Percentiles rank a stretch among this genome's conserved stretches.
These are phyloP conservation scores for Pachypanchax playfairii DNA, from an alignment of 2,113 vertebrate species.

Conservation along the genomic window DNA sequence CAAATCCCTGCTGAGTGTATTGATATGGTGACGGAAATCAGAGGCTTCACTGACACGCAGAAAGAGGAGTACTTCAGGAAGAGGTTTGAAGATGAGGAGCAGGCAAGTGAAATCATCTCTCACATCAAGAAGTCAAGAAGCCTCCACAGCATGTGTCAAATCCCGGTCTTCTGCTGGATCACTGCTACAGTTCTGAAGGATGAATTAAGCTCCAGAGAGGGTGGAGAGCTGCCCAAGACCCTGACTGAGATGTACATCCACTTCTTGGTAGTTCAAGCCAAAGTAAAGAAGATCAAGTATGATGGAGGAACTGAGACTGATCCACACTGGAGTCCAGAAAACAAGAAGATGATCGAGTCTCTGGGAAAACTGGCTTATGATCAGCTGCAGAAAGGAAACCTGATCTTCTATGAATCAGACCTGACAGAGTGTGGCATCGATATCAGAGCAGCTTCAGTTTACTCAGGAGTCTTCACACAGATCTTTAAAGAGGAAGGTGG, in stretches of 20 bases:
- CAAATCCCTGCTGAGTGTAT: slow-evolving; percentile 5
- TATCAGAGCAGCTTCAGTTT: slow-evolving; percentile 9
- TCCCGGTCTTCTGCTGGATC: slow-evolving; percentile 13
- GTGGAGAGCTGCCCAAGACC: background rate
- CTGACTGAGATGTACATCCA: slow-evolving; percentile 8
- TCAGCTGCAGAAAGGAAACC: slow-evolving; percentile 4
- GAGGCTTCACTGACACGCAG: slow-evolving; percentile 3
- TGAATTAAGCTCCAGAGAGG: background rate
- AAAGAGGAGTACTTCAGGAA: slow-evolving; percentile 2
- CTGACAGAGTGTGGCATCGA: background rate
- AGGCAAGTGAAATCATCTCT: background rate
- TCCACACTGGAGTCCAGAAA: background rate
- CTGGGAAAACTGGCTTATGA: slow-evolving; percentile 10
- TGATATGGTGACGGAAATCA: background rate
- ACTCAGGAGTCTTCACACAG: slow-evolving; percentile 8
- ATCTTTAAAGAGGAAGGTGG: slow-evolving; percentile 6
- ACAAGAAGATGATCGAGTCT: slow-evolving; percentile 4
- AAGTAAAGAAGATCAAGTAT: slow-evolving; percentile 1
- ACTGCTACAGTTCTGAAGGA: background rate
- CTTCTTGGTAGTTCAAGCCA: slow-evolving; percentile 7
- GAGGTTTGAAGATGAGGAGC: background rate
- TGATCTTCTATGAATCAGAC: slow-evolving; percentile 12
- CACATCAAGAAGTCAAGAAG: background rate
- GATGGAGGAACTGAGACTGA: background rate
- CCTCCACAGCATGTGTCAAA: slow-evolving; percentile 1